Evolutionary conservation across 2,888 invertebrate genomes (phyloP), one percentile per base, ranked within the genome.

Genomic region (Eupeodes latifasciatus): DNA sequence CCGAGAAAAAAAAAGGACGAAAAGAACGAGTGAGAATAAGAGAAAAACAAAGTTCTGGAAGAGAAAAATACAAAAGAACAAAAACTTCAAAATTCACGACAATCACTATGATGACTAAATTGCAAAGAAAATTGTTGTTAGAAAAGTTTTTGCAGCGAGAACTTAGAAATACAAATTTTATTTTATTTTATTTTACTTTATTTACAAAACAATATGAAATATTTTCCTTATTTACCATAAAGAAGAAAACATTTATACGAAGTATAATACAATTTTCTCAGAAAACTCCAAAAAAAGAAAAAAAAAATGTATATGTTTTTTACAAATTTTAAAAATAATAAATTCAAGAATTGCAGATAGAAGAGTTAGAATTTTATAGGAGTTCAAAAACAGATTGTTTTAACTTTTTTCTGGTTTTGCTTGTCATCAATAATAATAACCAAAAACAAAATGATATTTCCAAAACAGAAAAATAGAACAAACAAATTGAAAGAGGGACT

Each of bases 51-150:
- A 47, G 27, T 57, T 57, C 19, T 34, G 57, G 3, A 0, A 34
- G 3, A 59, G 34, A 59, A 1, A 59, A 36, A 34, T 27, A 27
- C 27, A 2, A 57, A 27, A 55, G 19, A 57, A 27, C 55, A 10
- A 12, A 9, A 57, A 36, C 34, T 59, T 6, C 59, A 36, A 36
- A 5, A 40, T 40, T 9, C 6, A 40, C 40, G n/a, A 59, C n/a
- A 1, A 36, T n/a, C 27, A 59, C n/a, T 34, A 59, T 36, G 59
- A 59, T 59, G 59, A 36, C 59, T 59, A 36, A 59, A 59, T 59
- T 59, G 59, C 59, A 59, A 59, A 34, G 59, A 59, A 59, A 59
- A 34, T 59, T 34, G 34, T 59, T 59, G 34, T 59, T 59, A 36
- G 59, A 36, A 36, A 59, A 59, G 59, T 59, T 59, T 36, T 34